Evolutionary conservation across 2,888 invertebrate species (phyloP).

Genomic region (Himalopsyche kuldschensis): DNA sequence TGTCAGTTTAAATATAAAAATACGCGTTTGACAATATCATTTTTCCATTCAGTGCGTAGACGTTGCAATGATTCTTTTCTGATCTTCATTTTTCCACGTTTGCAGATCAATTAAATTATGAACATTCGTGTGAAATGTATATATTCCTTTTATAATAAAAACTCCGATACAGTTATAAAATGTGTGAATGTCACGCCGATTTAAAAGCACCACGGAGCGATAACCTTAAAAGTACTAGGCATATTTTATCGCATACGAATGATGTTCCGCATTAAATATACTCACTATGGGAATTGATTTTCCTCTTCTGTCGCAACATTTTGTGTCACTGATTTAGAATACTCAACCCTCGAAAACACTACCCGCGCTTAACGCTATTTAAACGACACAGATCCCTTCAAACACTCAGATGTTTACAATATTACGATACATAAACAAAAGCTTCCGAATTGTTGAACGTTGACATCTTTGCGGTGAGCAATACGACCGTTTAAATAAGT

Average conservation of each 20-base stretch:
- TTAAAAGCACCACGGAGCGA: neutral
- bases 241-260: neutral
- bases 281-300: conserved; percentile 36
- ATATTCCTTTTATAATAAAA: no score
- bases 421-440: neutral
- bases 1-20: no score
- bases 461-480: neutral
- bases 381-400: neutral
- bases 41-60: no score
- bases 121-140: no score
- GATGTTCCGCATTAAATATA: neutral
- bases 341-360: neutral
- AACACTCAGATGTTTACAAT: neutral
- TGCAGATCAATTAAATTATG: no score
- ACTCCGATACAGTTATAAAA: no score
- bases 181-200: no score
- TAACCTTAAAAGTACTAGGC: neutral
- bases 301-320: conserved; percentile 28
- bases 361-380: neutral
- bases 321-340: neutral
- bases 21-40: no score
- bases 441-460: neutral
- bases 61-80: no score
- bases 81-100: no score
- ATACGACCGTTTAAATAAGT: neutral